These are phyloP conservation scores for Nasua narica DNA, from an alignment of 2,797 vertebrate genomes.

Conservation along the genomic window DNA sequence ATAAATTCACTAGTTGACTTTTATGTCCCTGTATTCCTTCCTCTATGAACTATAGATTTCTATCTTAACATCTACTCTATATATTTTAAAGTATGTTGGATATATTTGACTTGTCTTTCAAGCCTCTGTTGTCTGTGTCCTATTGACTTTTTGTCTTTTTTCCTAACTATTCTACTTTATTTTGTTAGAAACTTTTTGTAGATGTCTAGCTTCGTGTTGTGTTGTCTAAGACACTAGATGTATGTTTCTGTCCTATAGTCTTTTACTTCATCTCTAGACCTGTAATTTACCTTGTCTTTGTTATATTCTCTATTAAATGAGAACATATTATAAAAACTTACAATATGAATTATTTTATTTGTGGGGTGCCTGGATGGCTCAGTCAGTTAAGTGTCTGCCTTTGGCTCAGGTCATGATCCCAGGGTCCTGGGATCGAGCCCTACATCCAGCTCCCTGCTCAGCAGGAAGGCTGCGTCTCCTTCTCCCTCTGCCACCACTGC, in stretches of 20 bases:
- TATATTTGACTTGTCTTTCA: conserved; percentile 2
- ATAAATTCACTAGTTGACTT: conserved; percentile 20
- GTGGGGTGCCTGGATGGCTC: no score
- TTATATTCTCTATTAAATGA: not conserved
- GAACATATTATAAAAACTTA: not conserved
- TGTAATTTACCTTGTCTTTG: conserved; percentile 9
- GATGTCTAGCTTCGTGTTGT: conserved; percentile 8
- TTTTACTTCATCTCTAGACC: conserved; percentile 29
- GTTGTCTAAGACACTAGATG: not conserved
- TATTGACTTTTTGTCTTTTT: not conserved
- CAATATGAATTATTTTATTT: not conserved
- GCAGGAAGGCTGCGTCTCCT: no score
- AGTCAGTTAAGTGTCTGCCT: no score
- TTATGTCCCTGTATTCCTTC: conserved; percentile 11
- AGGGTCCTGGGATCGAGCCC: no score
- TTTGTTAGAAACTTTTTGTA: conserved; percentile 7
- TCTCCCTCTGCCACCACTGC: no score
- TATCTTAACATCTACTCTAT: conserved; percentile 3
- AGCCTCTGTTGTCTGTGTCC: not conserved
- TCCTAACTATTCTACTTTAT: not conserved
- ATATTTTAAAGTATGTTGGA: conserved; percentile 33
- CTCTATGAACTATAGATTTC: not conserved
- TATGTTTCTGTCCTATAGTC: not conserved
- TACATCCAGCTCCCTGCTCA: no score
- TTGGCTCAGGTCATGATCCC: no score